A percentile compares a stretch with the other conserved stretches of the same genome.
These are phyloP conservation scores for Spizaetus ornatus DNA, from an alignment of 2,113 vertebrate species.

Conservation along the genomic window DNA sequence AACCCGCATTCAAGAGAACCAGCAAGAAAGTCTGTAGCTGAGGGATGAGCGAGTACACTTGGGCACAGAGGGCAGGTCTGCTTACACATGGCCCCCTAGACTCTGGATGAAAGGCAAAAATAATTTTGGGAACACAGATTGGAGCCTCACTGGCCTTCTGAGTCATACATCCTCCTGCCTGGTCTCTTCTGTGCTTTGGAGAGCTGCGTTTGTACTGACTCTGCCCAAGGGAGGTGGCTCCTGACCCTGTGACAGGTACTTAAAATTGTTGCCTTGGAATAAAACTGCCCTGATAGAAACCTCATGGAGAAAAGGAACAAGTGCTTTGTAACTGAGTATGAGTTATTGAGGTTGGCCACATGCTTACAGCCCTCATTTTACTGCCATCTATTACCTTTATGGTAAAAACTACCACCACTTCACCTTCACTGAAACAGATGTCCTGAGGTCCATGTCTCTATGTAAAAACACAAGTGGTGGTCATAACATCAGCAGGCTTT, in stretches of 20 bases:
- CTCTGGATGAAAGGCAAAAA: background rate
- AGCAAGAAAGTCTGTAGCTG: background rate
- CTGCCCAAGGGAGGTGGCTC: background rate
- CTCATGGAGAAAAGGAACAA: background rate
- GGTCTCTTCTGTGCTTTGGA: background rate
- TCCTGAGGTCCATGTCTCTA: background rate
- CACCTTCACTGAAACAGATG: background rate
- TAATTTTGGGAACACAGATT: background rate
- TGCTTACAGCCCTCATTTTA: background rate
- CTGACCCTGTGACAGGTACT: background rate
- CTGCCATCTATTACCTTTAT: background rate
- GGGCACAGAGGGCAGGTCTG: background rate
- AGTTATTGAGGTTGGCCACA: background rate
- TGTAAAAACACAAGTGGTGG: background rate
- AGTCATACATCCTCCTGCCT: background rate
- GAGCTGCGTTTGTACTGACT: background rate
- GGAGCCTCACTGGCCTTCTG: background rate
- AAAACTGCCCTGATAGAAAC: background rate
- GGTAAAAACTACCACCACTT: background rate
- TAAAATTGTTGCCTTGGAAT: background rate
- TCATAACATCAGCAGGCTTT: background rate
- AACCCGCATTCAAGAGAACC: conserved; percentile 1
- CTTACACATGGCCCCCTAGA: background rate
- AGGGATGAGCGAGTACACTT: background rate
- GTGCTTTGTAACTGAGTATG: background rate